phyloP scores from a whole-genome alignment of 2,888 invertebrate species.

The Crocallis elinguaria region DNA sequence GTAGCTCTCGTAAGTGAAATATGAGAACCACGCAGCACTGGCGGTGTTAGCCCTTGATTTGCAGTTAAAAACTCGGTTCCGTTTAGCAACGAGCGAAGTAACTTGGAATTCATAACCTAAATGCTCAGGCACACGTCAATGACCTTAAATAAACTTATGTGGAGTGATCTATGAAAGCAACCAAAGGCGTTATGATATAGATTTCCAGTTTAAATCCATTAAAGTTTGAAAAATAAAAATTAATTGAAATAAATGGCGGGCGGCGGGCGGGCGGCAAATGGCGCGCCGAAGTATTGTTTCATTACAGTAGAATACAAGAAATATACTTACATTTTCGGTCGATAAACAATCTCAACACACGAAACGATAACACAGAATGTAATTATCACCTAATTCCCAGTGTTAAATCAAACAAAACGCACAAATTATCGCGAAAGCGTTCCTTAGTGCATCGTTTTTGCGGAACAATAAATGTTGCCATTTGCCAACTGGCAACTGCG shows the following conservation, averaged over 20 bases:
- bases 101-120: constrained; percentile 12
- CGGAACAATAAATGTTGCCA: constrained; percentile 51
- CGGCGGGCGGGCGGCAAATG: constrained; percentile 63
- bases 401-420: constrained; percentile 53
- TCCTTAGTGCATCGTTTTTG: constrained; percentile 54
- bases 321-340: constrained; percentile 57
- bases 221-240: neutral
- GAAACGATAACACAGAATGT: constrained; percentile 49
- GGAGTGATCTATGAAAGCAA: neutral
- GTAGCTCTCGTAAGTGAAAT: neutral
- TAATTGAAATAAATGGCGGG: constrained; percentile 70
- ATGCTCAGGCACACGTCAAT: neutral
- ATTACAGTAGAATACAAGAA: constrained; percentile 30
- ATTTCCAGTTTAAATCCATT: neutral
- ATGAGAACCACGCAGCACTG: constrained; percentile 4
- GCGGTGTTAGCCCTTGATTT: neutral
- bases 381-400: constrained; percentile 46
- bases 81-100: neutral
- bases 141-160: neutral
- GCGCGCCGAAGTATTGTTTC: constrained; percentile 51
- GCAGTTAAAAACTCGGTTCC: neutral
- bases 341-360: constrained; percentile 50
- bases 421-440: constrained; percentile 60
- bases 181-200: neutral
- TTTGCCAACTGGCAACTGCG: neutral